Evolutionary conservation across 2,888 invertebrate species (phyloP).

Genomic region (Drosophila seclusa): DNA sequence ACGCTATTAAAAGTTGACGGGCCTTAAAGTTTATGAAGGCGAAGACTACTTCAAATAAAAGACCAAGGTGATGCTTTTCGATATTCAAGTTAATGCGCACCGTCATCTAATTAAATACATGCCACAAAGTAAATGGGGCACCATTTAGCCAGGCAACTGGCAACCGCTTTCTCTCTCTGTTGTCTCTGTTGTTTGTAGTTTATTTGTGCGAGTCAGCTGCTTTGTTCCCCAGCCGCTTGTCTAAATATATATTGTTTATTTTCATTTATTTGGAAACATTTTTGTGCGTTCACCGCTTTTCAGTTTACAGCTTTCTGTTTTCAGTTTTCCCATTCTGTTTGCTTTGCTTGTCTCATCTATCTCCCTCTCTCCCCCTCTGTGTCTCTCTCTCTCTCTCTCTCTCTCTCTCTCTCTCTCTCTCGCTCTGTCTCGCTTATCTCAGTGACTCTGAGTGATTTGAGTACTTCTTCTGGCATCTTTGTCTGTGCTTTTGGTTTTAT

Average conservation of each 20-base stretch:
- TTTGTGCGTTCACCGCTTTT: conserved; percentile 23
- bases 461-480: neutral
- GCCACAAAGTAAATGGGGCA: neutral
- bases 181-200: conserved; percentile 8
- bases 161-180: neutral
- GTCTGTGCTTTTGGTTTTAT: neutral
- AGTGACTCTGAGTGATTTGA: neutral
- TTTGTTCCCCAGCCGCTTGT: conserved; percentile 38
- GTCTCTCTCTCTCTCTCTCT: too few relatives aligned
- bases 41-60: neutral
- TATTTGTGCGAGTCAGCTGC: conserved; percentile 45
- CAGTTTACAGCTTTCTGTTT: conserved; percentile 12
- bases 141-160: neutral
- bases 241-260: conserved; percentile 58
- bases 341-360: conserved; percentile 22
- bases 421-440: neutral
- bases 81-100: neutral
- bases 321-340: conserved; percentile 37
- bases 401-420: neutral
- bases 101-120: neutral
- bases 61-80: neutral
- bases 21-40: neutral
- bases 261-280: conserved; percentile 55
- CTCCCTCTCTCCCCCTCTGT: neutral
- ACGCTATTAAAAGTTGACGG: neutral